Base-by-base conservation (phyloP, 2,113 vertebrate species). In the Colistium nudipinnis region DNA sequence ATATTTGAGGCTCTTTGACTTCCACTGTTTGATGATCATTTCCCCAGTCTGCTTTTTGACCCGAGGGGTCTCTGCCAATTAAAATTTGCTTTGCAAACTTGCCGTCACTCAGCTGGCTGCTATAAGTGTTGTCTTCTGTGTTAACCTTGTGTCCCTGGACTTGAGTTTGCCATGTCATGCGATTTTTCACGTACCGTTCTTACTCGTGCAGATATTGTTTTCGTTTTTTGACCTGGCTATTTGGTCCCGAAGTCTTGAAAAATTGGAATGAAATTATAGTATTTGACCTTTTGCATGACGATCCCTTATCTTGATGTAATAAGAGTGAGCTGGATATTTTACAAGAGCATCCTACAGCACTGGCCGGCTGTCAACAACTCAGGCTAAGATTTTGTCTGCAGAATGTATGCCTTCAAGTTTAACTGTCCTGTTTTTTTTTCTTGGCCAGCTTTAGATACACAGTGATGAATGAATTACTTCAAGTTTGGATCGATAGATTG, bases 401-500 rank as follows among this genome's bases (percentile, higher is more conserved):
- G 14, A 44, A 70, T 51, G 12, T 27, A 69, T 63, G 14, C 41
- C 48, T 74, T 13, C 11, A 33, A 49, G 45, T 78, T 68, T 48
- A 73, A 62, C 51, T 33, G 17, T 30, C 36, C 17, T 30, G 4
- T 67, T 35, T 57, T 57, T 47, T 55, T 67, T 25, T 62, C 36
- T 70, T 45, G 31, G 13, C 35, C 36, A 41, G 62, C 59, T 64
- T 47, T 47, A 80, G 20, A 57, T 70, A 19, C 20, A 41, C 60
- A 17, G 51, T 71, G 71, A 83, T 83, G 61, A 81, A 81, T 80
- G 55, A 74, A 83, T 81, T 78, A 70, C 19, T 61, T 51, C 67
- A 71, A 49, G 73, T 82, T 60, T 59, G 64, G 82, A 85, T 90
- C 82, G 27, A 85, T 90, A 81, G 56, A 57, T 60, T 59, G 82